Base-by-base conservation (phyloP, 2,888 invertebrate genomes). In the Drosophila helvetica region DNA sequence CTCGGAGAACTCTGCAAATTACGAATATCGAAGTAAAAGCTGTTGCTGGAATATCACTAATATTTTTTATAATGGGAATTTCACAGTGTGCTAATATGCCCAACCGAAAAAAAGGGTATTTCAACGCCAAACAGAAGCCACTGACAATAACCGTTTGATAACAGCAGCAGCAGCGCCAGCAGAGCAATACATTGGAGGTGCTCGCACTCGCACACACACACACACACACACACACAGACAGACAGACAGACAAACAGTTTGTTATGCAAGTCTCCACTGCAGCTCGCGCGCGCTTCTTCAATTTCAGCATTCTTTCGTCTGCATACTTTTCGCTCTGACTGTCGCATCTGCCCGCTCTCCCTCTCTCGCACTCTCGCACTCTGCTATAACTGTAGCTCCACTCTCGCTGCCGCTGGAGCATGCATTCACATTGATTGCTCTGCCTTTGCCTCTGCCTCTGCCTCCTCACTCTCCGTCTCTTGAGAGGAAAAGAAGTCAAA, bases 291-390 rank as follows among this genome's bases (percentile, higher is more conserved):
- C 58, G 66, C 80, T 67, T 85, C 87, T 88, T 86, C 79, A 85
- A 81, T 85, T 88, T 88, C 79, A 81, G 75, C 85, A 85, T 85
- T 85, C 88, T 88, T 85, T 73, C 69, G 88, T 82, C 80, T 83
- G 80, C 80, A 83, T 80, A 80, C 75, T 80, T 80, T 66, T 50
- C 42, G 65, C 59, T 51, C 45, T 52, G 42, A 61, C 53, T 65
- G 64, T 64, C 22, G 52, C n/a, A 45, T 33, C 46, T n/a, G 42
- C 42, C 25, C 22, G 7, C 51, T 12, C 48, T 10, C 18, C 6
- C 12, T 12, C 10, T 15, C 9, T 18, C 27, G 4, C 25, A 1
- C 42, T 15, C 9, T 5, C 27, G 12, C 18, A 9, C 17, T 17
- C 8, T 27, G 17, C 27, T 12, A 1, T 15, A 33, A 33, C 33